Percentiles rank a stretch among this genome's conserved stretches.
These are phyloP conservation scores for Eptatretus atami DNA, from an alignment of 2,797 vertebrate genomes.

Conservation along the genomic window DNA sequence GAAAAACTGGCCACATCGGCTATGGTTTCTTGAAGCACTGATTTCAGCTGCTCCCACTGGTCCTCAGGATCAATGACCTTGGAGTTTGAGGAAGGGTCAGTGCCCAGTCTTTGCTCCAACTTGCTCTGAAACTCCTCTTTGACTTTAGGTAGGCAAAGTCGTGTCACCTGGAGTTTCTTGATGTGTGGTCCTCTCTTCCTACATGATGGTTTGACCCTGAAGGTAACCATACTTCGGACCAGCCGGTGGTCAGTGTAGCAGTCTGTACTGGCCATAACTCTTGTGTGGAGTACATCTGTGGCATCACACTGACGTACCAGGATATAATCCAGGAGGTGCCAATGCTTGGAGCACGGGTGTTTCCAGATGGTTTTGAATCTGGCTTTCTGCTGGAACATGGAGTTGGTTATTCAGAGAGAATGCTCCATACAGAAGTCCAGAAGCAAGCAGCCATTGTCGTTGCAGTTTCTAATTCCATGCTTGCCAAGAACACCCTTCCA, in stretches of 20 bases:
- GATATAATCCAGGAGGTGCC: slow-evolving; percentile 2
- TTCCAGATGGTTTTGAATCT: background rate
- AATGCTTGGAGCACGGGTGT: background rate
- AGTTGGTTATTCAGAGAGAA: background rate
- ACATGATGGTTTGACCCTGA: no score
- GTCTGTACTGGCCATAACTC: background rate
- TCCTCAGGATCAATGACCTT: background rate
- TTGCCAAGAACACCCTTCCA: background rate
- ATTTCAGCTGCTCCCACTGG: background rate
- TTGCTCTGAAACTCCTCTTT: background rate
- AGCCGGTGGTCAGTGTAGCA: no score
- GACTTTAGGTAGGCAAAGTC: background rate
- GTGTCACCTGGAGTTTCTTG: background rate
- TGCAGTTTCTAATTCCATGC: background rate
- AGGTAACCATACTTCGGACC: no score
- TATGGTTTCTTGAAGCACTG: background rate
- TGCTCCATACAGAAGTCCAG: background rate
- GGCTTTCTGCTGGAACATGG: background rate
- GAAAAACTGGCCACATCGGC: background rate
- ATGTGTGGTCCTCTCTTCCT: no score
- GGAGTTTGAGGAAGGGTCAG: background rate
- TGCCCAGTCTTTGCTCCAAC: background rate
- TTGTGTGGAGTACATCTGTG: background rate
- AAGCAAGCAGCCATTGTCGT: background rate
- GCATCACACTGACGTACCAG: background rate